Conservation (phyloP, 2,888 invertebrate species). For the Nemotelus pantherinus region DNA sequence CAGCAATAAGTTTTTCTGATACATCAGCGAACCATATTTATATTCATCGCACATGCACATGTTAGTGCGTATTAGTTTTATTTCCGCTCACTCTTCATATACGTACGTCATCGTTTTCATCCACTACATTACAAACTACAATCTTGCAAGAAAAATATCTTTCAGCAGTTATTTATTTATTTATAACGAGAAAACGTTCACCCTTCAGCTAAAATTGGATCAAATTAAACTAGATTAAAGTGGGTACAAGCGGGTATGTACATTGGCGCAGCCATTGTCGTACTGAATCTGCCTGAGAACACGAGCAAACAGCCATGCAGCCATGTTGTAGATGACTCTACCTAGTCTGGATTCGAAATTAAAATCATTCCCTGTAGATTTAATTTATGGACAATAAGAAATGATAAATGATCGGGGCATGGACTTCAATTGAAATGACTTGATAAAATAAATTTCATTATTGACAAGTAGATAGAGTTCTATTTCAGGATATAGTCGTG, state of each 20-base stretch:
- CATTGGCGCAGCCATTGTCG: background rate
- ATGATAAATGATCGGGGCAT: slow-evolving; percentile 5
- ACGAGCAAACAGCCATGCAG: background rate
- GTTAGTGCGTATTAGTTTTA: too few relatives aligned
- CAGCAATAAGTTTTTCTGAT: background rate
- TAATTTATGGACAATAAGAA: slow-evolving; percentile 40
- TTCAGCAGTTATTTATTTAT: slow-evolving; percentile 50
- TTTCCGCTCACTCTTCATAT: too few relatives aligned
- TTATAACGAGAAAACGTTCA: slow-evolving; percentile 50
- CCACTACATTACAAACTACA: background rate
- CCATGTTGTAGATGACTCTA: background rate
- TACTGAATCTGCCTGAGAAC: background rate
- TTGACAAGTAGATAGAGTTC: slow-evolving; percentile 3
- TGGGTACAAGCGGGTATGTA: slow-evolving; percentile 9
- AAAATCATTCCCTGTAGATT: slow-evolving; percentile 11
- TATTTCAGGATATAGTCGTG: background rate
- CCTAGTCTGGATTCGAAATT: background rate
- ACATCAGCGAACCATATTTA: background rate
- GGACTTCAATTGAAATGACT: slow-evolving; percentile 37
- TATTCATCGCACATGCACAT: background rate
- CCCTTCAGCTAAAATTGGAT: slow-evolving; percentile 23
- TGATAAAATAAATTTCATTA: slow-evolving; percentile 28
- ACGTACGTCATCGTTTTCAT: background rate
- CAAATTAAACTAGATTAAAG: slow-evolving; percentile 33
- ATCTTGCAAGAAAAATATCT: slow-evolving; percentile 32